Conservation (phyloP, 2,113 vertebrate species). For the Nothocercus julius region DNA sequence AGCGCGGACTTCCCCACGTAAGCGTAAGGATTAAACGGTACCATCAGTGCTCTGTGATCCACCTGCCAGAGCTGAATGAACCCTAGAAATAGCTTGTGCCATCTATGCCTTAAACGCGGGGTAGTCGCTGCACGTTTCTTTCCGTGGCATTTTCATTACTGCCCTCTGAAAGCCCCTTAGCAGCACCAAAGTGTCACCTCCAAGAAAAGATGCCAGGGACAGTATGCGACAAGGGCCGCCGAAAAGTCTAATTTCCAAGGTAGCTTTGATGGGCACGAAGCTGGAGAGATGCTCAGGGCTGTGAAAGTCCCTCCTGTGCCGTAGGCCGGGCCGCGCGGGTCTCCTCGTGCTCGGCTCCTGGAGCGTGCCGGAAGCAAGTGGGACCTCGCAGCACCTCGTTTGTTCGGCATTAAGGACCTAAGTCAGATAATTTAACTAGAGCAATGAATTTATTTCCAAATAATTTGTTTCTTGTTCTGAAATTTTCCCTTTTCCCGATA, state of each 20-base stretch:
- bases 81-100: background rate
- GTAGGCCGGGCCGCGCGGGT: background rate
- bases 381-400: background rate
- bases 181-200: background rate
- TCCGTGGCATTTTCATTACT: background rate
- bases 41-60: background rate
- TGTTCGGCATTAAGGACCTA: background rate
- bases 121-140: background rate
- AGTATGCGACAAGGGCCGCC: background rate
- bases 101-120: background rate
- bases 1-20: background rate
- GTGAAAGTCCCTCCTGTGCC: background rate
- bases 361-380: background rate
- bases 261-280: background rate
- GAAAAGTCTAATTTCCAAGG: background rate
- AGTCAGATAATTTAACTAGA: conserved; percentile 2
- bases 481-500: background rate
- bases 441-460: conserved; percentile 6
- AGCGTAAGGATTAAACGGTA: background rate
- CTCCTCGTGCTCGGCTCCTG: background rate
- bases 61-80: background rate
- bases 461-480: conserved; percentile 19
- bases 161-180: background rate
- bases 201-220: background rate
- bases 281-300: background rate